A percentile compares a stretch with the other conserved stretches of the same genome.
Evolutionary conservation across 2,113 vertebrate genomes (phyloP).

Genomic region (Atlantisia rogersi): DNA sequence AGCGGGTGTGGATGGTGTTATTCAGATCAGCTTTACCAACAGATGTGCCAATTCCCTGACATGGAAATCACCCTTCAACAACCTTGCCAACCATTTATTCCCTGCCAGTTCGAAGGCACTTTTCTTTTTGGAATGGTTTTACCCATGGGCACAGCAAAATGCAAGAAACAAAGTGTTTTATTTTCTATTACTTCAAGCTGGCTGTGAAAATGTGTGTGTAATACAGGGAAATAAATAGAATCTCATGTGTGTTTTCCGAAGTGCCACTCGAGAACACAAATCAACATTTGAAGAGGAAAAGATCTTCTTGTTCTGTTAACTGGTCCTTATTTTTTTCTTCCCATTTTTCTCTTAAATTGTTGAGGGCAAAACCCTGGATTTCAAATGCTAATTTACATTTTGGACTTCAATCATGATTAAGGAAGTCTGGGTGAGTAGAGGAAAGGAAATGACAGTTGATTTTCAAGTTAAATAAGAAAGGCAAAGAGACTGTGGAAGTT

Average conservation of each 20-base stretch:
- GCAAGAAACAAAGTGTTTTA: not conserved
- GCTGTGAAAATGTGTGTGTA: constrained; percentile 1
- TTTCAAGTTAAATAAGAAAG: not conserved
- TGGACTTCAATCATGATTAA: not conserved
- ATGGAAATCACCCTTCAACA: not conserved
- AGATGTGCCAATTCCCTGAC: constrained; percentile 36
- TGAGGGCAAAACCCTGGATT: not conserved
- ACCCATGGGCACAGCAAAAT: not conserved
- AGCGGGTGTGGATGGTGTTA: not conserved
- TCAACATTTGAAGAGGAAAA: not conserved
- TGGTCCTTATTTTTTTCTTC: not conserved
- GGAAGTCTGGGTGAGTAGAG: not conserved
- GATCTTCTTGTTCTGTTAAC: not conserved
- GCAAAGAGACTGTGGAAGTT: not conserved
- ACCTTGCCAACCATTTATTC: constrained; percentile 55
- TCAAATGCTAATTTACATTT: constrained; percentile 37
- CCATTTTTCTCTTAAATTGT: not conserved
- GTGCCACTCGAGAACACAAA: not conserved
- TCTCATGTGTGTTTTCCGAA: not conserved
- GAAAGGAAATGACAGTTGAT: not conserved
- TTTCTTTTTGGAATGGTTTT: constrained; percentile 5
- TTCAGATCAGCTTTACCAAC: not conserved
- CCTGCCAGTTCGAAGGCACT: constrained; percentile 23
- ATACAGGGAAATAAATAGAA: not conserved
- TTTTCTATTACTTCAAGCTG: not conserved